These are phyloP conservation scores for Rhagologus leucostigma DNA, from an alignment of 2,113 vertebrate species.

Conservation along the genomic window DNA sequence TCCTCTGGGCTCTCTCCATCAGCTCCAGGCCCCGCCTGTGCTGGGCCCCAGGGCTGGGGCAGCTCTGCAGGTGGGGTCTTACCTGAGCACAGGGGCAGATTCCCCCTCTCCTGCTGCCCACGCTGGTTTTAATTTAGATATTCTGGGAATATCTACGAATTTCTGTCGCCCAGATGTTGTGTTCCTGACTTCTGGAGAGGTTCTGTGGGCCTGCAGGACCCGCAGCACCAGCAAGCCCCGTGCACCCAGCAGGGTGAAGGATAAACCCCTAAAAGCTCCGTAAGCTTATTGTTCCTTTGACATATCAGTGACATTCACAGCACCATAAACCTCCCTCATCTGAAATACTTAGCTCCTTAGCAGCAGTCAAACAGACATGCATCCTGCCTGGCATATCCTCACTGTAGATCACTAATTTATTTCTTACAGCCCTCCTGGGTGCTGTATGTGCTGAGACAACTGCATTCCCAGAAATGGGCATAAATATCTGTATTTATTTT, in stretches of 20 bases:
- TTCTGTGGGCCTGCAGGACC: background rate
- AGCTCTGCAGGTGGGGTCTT: background rate
- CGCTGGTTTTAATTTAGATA: accelerated
- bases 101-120: background rate
- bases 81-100: background rate
- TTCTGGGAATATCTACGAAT: background rate
- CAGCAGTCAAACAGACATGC: background rate
- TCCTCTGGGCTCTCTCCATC: background rate
- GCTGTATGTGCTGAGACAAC: constrained; percentile 7
- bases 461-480: background rate
- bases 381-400: background rate
- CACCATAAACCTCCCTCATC: background rate
- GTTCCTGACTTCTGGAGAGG: background rate
- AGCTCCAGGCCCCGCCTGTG: background rate
- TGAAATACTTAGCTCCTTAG: constrained; percentile 12
- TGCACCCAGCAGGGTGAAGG: background rate
- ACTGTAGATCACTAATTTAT: background rate
- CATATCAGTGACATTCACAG: background rate
- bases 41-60: background rate
- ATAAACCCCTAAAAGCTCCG: background rate
- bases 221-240: accelerated
- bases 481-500: constrained; percentile 56
- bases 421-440: constrained; percentile 19
- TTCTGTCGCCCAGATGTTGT: accelerated
- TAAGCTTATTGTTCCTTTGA: background rate